A percentile compares a stretch with the other conserved stretches of the same genome.
These are phyloP conservation scores for Drosophila arizonae DNA, from an alignment of 1,140 invertebrate species.

Conservation along the genomic window DNA sequence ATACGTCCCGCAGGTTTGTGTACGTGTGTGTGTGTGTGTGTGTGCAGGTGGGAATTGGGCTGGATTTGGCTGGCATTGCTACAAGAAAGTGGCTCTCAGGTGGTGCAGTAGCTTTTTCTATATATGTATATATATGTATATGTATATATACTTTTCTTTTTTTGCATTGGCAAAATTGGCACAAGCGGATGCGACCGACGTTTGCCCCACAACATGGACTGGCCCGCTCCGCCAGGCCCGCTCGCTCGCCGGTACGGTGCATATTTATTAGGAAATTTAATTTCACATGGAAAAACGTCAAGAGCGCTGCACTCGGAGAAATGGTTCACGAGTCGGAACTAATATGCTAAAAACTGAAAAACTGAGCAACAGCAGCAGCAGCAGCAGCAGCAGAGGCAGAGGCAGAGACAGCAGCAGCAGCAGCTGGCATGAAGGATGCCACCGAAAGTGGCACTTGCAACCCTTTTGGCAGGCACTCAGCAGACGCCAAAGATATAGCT, in stretches of 20 bases:
- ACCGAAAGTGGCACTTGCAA: slow-evolving; percentile 21
- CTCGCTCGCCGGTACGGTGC: not conserved
- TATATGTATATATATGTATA: too few relatives aligned
- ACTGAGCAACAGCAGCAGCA: not conserved
- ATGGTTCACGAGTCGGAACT: not conserved
- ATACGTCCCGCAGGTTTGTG: slow-evolving; percentile 29
- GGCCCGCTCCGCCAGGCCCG: not conserved
- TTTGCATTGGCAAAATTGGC: slow-evolving; percentile 61
- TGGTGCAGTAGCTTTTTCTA: slow-evolving; percentile 21
- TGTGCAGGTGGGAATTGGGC: not conserved
- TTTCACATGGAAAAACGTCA: slow-evolving; percentile 20
- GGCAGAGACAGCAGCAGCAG: not conserved
- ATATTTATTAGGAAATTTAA: slow-evolving; percentile 48
- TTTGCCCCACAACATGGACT: slow-evolving; percentile 10
- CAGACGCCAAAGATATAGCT: not conserved
- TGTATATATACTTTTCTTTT: too few relatives aligned
- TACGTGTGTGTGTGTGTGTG: not conserved
- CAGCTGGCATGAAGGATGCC: slow-evolving; percentile 17
- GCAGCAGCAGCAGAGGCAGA: not conserved
- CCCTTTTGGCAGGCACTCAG: not conserved
- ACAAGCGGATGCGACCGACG: slow-evolving; percentile 68
- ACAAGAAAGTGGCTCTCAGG: slow-evolving; percentile 34
- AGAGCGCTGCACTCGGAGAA: slow-evolving; percentile 2
- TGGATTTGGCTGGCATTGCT: slow-evolving; percentile 32
- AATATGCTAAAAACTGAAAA: slow-evolving; percentile 25